Percentiles rank a stretch among this genome's conserved stretches.
Evolutionary conservation across 2,888 invertebrate genomes (phyloP).

Genomic region (Artemia sp.): DNA sequence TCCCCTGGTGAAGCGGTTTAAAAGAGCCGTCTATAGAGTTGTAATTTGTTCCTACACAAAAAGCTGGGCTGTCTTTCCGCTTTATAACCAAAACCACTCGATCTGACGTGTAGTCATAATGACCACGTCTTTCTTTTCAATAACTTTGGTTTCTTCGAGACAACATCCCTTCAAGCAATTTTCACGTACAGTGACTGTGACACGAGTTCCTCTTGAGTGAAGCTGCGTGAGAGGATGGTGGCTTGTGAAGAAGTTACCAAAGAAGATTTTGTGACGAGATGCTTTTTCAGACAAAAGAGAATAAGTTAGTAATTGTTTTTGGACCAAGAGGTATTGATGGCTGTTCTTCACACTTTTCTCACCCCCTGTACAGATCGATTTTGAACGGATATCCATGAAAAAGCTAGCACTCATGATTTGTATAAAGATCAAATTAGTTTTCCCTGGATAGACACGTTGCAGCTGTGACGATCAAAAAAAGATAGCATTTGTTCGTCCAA

Average conservation of each 20-base stretch:
- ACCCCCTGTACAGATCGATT: neutral
- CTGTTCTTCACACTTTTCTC: neutral
- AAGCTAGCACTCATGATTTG: conserved; percentile 2
- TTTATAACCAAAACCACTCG: neutral
- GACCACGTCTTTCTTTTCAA: neutral
- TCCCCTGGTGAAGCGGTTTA: neutral
- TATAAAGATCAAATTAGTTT: neutral
- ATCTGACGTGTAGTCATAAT: neutral
- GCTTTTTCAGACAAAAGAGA: neutral
- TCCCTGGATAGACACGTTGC: neutral
- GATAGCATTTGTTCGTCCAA: conserved; percentile 7
- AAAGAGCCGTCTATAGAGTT: neutral
- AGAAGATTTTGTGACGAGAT: neutral
- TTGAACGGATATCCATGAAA: conserved; percentile 3
- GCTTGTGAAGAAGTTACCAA: too few relatives aligned
- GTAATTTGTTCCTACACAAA: conserved; percentile 3
- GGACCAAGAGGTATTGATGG: conserved; percentile 3
- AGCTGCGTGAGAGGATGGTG: neutral
- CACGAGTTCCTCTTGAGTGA: neutral
- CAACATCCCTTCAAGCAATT: conserved; percentile 13
- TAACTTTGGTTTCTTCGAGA: neutral
- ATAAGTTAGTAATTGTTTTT: neutral
- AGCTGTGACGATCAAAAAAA: conserved; percentile 1
- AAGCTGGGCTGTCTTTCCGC: neutral
- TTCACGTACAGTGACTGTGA: conserved; percentile 7